phyloP scores from a whole-genome alignment of 2,888 invertebrate species.

The Azorinus chamasolen region DNA sequence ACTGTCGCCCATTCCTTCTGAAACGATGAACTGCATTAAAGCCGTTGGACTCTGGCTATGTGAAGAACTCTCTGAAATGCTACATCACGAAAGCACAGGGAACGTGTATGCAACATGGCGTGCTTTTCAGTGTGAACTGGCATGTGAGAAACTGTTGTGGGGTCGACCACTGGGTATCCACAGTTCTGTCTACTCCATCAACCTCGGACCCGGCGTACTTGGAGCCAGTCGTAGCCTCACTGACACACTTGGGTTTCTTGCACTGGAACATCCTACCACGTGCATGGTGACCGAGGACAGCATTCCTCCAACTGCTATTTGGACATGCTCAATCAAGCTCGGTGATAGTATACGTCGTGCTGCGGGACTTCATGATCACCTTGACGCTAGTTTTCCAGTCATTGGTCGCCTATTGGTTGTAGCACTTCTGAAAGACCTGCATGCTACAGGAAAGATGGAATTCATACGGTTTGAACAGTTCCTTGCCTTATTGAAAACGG shows the following conservation, averaged over 20 bases:
- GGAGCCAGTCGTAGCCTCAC: constrained; percentile 7
- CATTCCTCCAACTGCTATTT: constrained; percentile 21
- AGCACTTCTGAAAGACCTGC: constrained; percentile 22
- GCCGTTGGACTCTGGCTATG: no score
- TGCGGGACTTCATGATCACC: constrained; percentile 39
- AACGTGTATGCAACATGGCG: constrained; percentile 19
- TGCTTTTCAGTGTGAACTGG: constrained; percentile 25
- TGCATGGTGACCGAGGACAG: constrained; percentile 29
- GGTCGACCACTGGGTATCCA: constrained; percentile 11
- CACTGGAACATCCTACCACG: constrained; percentile 30
- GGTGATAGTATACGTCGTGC: constrained; percentile 8
- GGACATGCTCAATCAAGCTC: constrained; percentile 4
- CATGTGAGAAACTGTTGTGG: constrained; percentile 20
- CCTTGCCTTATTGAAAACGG: constrained; percentile 1
- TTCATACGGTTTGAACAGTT: constrained; percentile 29
- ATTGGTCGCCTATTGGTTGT: constrained; percentile 31
- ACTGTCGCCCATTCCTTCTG: constrained; percentile 18
- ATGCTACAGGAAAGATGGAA: constrained; percentile 16
- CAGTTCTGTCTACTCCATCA: constrained; percentile 1
- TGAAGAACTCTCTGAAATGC: no score
- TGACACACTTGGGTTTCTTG: constrained; percentile 26
- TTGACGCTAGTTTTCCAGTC: constrained; percentile 20
- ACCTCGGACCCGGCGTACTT: constrained; percentile 7
- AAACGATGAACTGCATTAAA: no score
- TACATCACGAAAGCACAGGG: constrained; percentile 16